Evolutionary conservation across 2,888 invertebrate genomes (phyloP).

Genomic region (Drosophila paramelanica): DNA sequence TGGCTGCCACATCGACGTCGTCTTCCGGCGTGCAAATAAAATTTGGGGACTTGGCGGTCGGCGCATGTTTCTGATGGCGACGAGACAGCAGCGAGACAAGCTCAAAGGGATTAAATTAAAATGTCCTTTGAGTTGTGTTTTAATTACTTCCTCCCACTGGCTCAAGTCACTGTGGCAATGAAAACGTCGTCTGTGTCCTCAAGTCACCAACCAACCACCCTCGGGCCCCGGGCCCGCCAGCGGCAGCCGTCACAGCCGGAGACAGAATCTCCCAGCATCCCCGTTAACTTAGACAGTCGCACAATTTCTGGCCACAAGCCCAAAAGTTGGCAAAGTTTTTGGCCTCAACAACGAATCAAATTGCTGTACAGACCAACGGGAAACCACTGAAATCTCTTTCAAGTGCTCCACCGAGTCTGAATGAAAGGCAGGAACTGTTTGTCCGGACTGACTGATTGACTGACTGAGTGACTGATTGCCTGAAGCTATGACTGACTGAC

Average conservation of each 20-base stretch:
- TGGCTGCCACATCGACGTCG: constrained; percentile 26
- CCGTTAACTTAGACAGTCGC: constrained; percentile 48
- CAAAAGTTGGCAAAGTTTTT: constrained; percentile 51
- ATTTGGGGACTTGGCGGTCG: constrained; percentile 57
- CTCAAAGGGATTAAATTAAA: constrained; percentile 82
- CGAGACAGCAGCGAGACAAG: constrained; percentile 82
- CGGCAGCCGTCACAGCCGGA: constrained; percentile 42
- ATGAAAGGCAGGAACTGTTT: background rate
- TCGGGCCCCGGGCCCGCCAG: background rate
- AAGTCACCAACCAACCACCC: constrained; percentile 14
- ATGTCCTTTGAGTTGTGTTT: constrained; percentile 81
- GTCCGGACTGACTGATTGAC: background rate
- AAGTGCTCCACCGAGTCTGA: background rate
- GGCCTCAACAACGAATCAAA: constrained; percentile 37
- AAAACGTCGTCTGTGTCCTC: constrained; percentile 44
- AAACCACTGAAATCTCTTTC: constrained; percentile 33
- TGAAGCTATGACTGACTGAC: background rate
- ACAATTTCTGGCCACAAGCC: constrained; percentile 58
- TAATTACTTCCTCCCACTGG: constrained; percentile 72
- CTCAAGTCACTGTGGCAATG: constrained; percentile 49
- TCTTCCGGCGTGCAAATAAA: constrained; percentile 54
- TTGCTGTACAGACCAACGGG: constrained; percentile 47
- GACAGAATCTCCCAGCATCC: constrained; percentile 24
- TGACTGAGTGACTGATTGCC: background rate
- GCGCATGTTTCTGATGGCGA: constrained; percentile 79